Conservation (phyloP, 2,797 vertebrate genomes). For the Rachycentron canadum region DNA sequence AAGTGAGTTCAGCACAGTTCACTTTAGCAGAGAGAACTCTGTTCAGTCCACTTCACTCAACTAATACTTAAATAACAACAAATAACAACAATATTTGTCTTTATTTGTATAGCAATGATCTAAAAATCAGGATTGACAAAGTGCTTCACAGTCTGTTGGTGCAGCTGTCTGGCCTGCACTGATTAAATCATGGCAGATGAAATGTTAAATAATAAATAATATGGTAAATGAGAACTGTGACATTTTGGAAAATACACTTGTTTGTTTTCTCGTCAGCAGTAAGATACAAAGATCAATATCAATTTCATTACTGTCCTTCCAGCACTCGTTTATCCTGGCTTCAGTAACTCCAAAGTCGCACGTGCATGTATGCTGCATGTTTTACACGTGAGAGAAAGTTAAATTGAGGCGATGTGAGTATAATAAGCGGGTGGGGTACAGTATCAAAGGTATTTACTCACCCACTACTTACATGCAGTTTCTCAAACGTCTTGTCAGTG, state of each 20-base stretch:
- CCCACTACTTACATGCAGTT: neutral
- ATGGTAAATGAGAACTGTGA: neutral
- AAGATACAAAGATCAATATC: constrained; percentile 8
- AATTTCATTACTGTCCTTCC: neutral
- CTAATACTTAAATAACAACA: constrained; percentile 33
- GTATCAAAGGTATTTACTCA: neutral
- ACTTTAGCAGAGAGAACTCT: constrained; percentile 14
- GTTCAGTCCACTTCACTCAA: constrained; percentile 22
- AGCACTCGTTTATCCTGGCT: neutral
- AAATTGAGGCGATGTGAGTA: neutral
- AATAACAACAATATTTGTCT: constrained; percentile 30
- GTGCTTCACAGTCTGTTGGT: constrained; percentile 13
- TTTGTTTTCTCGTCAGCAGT: constrained; percentile 19
- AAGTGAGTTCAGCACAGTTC: constrained; percentile 19
- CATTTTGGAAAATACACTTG: constrained; percentile 23
- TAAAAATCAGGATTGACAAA: constrained; percentile 36
- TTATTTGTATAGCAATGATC: constrained; percentile 42
- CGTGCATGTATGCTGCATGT: neutral
- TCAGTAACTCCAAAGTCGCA: neutral
- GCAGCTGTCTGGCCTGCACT: constrained; percentile 11
- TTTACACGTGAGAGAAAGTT: neutral
- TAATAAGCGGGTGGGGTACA: constrained; percentile 12
- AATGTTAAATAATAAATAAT: constrained; percentile 8
- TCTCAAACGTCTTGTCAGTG: constrained; percentile 7
- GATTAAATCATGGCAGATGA: constrained; percentile 30